A percentile compares a stretch with the other conserved stretches of the same genome.
These are phyloP conservation scores for Ciconia nigra DNA, from an alignment of 2,797 vertebrate genomes.

Conservation along the genomic window DNA sequence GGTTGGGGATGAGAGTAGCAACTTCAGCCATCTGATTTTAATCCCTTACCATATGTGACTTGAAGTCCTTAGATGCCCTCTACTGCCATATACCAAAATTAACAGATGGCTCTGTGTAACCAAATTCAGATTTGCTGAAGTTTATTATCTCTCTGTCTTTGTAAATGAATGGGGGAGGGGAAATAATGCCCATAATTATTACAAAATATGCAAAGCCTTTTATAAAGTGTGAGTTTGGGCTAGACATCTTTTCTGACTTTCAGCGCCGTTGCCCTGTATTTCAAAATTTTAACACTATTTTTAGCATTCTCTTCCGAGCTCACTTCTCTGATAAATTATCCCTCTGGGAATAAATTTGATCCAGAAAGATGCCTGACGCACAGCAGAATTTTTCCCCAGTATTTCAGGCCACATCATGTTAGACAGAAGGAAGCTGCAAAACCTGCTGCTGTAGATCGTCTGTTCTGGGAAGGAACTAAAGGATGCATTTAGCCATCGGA, in stretches of 20 bases:
- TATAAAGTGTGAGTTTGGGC: neutral
- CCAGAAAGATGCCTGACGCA: conserved; percentile 18
- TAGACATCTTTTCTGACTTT: conserved; percentile 5
- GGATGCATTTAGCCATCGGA: neutral
- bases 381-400: neutral
- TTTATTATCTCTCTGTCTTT: neutral
- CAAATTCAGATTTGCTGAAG: neutral
- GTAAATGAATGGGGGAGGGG: neutral
- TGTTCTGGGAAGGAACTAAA: neutral
- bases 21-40: conserved; percentile 37
- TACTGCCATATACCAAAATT: conserved; percentile 44
- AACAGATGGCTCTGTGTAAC: conserved; percentile 37
- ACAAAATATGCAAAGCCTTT: neutral
- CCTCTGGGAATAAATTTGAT: neutral
- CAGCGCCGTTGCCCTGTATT: neutral
- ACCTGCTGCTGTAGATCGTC: neutral
- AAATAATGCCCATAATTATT: neutral
- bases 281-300: conserved; percentile 5
- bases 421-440: neutral
- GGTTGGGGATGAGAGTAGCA: neutral
- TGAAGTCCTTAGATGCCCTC: conserved; percentile 65
- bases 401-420: neutral
- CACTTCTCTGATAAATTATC: neutral
- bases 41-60: conserved; percentile 31
- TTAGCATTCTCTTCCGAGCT: conserved; percentile 19